phyloP scores from a whole-genome alignment of 2,888 invertebrate genomes.

The Branchellion lobata region DNA sequence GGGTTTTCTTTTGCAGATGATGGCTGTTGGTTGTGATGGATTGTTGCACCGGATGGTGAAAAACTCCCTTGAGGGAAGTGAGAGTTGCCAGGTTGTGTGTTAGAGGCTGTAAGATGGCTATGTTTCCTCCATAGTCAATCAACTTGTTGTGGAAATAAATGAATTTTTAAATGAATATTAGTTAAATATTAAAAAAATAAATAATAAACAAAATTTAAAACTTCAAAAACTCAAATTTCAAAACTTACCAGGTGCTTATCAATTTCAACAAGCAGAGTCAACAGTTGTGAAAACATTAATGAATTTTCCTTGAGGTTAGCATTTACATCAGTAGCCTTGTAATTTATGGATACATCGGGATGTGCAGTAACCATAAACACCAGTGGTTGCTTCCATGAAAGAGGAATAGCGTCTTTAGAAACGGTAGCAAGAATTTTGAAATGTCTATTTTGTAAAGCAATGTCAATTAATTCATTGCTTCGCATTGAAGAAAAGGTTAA shows the following conservation, averaged over 20 bases:
- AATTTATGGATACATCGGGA: not conserved
- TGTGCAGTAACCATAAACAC: conserved; percentile 27
- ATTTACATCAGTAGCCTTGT: not conserved
- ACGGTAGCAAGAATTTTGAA: conserved; percentile 17
- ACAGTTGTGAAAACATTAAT: conserved; percentile 20
- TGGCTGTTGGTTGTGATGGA: not conserved
- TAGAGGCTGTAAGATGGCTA: conserved; percentile 20
- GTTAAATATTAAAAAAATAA: not conserved
- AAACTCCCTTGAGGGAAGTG: conserved; percentile 10
- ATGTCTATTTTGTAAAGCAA: not conserved
- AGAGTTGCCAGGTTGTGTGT: conserved; percentile 15
- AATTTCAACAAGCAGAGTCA: conserved; percentile 33
- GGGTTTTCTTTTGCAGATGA: not conserved
- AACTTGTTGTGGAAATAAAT: not conserved
- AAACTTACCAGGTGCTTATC: conserved; percentile 32
- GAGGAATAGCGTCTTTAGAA: conserved; percentile 31
- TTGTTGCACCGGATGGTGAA: not conserved
- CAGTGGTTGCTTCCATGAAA: conserved; percentile 37
- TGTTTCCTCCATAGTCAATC: not conserved
- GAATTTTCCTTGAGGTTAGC: not conserved
- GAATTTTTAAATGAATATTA: not conserved
- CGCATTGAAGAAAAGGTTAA: not conserved
- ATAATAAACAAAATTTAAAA: not conserved
- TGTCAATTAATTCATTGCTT: not conserved
- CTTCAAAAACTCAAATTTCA: not conserved